A percentile compares a stretch with the other conserved stretches of the same genome.
Conservation (phyloP, 2,113 vertebrate genomes). For the Embiotoca jacksoni region DNA sequence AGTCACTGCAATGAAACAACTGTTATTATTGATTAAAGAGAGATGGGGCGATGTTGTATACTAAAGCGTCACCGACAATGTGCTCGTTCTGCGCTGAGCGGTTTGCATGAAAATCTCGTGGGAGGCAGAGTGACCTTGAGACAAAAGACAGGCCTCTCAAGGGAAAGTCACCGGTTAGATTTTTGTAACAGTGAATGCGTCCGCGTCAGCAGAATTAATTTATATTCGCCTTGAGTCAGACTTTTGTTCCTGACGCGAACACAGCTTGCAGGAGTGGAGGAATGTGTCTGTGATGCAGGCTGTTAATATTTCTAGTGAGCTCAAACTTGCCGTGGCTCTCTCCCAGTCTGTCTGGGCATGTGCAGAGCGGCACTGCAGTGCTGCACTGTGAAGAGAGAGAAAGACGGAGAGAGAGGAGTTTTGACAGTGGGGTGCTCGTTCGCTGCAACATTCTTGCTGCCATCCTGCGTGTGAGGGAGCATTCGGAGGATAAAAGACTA, state of each 20-base stretch:
- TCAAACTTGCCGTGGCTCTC: conserved; percentile 73
- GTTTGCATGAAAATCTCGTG: conserved; percentile 29
- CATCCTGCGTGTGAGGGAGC: conserved; percentile 36
- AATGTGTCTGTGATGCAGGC: conserved; percentile 50
- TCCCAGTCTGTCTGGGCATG: conserved; percentile 75
- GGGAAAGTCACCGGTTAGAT: conserved; percentile 18
- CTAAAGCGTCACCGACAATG: conserved; percentile 5
- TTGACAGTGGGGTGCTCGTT: conserved; percentile 49
- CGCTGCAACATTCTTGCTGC: conserved; percentile 43
- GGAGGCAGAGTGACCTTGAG: conserved; percentile 69
- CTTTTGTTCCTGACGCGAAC: not conserved
- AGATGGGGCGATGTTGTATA: not conserved
- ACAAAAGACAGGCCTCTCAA: conserved; percentile 25
- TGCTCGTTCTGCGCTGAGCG: conserved; percentile 6
- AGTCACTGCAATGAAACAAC: not conserved
- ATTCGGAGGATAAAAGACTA: conserved; percentile 42
- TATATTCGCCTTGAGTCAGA: not conserved
- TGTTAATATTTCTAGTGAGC: conserved; percentile 62
- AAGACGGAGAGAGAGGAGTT: conserved; percentile 54
- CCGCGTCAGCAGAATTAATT: not conserved
- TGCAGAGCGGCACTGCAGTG: conserved; percentile 80
- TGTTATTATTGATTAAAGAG: not conserved
- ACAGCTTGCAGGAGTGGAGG: conserved; percentile 6
- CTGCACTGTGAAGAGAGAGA: conserved; percentile 61
- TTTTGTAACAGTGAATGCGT: not conserved